Evolutionary conservation across 64 coral and sea anemone species (phyloP).

Genomic region (Trachythela sp.): DNA sequence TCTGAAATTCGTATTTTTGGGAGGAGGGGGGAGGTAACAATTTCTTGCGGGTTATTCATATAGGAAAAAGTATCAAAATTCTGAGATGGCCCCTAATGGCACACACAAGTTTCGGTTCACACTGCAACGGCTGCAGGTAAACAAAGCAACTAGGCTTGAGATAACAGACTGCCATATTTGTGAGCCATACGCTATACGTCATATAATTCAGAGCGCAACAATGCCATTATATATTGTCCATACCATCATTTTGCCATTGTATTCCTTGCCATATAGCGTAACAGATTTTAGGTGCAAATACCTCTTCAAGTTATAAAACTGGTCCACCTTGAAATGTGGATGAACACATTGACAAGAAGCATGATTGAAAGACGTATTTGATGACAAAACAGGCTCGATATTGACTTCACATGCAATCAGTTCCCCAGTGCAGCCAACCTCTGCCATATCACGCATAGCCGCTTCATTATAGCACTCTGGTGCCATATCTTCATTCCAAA

Average conservation of each 20-base stretch:
- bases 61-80: too few species aligned
- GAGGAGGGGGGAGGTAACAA: too few species aligned
- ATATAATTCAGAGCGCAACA: background rate
- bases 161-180: too few species aligned
- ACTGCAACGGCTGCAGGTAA: too few species aligned
- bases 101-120: too few species aligned
- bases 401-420: background rate
- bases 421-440: background rate
- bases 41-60: too few species aligned
- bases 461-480: too few species aligned
- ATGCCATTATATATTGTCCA: background rate
- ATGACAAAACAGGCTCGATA: background rate
- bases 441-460: background rate
- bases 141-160: too few species aligned
- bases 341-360: constrained; percentile 21
- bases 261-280: background rate
- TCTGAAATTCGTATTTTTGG: too few species aligned
- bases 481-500: background rate
- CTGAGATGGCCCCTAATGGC: too few species aligned
- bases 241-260: background rate
- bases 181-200: too few species aligned
- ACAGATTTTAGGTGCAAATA: background rate
- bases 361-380: background rate
- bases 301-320: background rate
- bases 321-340: too few species aligned